A percentile compares a stretch with the other conserved stretches of the same genome.
These are phyloP conservation scores for Cheirogaleus major DNA, from an alignment of 2,797 vertebrate species.

Conservation along the genomic window DNA sequence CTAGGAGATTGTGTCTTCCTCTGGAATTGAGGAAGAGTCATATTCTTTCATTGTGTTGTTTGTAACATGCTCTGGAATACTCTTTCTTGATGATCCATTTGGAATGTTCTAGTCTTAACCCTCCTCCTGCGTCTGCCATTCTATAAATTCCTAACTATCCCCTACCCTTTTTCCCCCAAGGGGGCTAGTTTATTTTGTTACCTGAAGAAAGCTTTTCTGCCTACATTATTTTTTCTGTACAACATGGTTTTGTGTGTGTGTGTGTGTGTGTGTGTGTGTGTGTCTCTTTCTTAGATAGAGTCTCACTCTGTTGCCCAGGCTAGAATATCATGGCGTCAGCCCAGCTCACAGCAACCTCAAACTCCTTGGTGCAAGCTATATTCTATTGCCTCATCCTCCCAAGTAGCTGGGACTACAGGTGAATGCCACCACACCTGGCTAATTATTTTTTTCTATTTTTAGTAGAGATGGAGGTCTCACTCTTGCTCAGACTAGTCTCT, in stretches of 20 bases:
- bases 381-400: too few relatives aligned
- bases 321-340: too few relatives aligned
- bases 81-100: not conserved
- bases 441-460: too few relatives aligned
- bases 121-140: not conserved
- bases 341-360: too few relatives aligned
- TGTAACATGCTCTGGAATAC: conserved; percentile 27
- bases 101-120: not conserved
- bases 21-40: not conserved
- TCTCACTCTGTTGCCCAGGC: too few relatives aligned
- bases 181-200: not conserved
- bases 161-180: not conserved
- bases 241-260: not conserved
- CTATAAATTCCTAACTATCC: not conserved
- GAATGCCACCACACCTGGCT: too few relatives aligned
- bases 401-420: too few relatives aligned
- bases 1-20: not conserved
- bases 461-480: too few relatives aligned
- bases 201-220: not conserved
- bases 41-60: not conserved
- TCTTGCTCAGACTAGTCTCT: too few relatives aligned
- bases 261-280: too few relatives aligned
- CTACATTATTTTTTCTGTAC: not conserved
- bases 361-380: too few relatives aligned
- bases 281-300: too few relatives aligned